Evolutionary conservation across 1,140 invertebrate genomes (phyloP), one percentile per base, ranked within the genome.

Genomic region (Camponotus pennsylvanicus): DNA sequence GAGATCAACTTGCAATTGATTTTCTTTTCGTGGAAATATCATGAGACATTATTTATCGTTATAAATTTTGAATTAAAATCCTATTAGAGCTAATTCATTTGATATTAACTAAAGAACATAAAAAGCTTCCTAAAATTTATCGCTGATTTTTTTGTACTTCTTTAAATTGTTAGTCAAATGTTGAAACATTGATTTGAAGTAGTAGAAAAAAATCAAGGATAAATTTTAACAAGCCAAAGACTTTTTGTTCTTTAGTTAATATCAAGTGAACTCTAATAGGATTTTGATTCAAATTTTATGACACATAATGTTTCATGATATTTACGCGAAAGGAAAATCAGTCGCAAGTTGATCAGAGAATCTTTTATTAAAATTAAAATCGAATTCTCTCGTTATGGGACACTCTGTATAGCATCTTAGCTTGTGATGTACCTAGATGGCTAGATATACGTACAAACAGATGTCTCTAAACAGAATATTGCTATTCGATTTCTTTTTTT

Each of bases 391-490:
- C 21, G 49, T 15, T 66, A 18, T 3, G n/a, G 3, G 34, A 40
- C n/a, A 79, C n/a, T 34, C 7, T 55, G 13, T 64, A 45, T 18
- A 15, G 64, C n/a, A 40, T 13, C 2, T 67, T 52, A 21, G 15
- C 15, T 4, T 7, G 66, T 80, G 66, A 27, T n/a, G 49, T 45
- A 21, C 5, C 2, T 15, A 64, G 32, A 1, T 52, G 15, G 49
- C 8, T 45, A 52, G 49, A 15, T 52, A 52, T 52, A 52, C 15
- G 18, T 27, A 45, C 40, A 49, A 13, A 42, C 66, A 69, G 40
- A 40, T 7, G 37, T 42, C 37, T 79, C 32, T 55, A 67, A 79
- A 79, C 66, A 66, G 59, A 32, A 32, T 77, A 9, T 64, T n/a
- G 42, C 55, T 18, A 27, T 40, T 63, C 63, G 77, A 40, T 67